A percentile compares a stretch with the other conserved stretches of the same genome.
Evolutionary conservation across 2,888 invertebrate species (phyloP).

Genomic region (Junonia oenone): DNA sequence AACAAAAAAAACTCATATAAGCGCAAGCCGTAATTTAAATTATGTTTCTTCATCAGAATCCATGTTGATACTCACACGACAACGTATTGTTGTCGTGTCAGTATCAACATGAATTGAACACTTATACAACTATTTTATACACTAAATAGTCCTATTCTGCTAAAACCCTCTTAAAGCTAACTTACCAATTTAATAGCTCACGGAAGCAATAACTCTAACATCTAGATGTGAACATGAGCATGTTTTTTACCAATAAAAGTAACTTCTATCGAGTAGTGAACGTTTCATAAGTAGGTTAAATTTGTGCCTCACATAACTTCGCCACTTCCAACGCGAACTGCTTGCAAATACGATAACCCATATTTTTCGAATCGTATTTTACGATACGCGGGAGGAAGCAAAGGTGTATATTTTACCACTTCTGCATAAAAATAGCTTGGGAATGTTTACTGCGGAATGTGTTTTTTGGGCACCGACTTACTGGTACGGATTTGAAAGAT

Average conservation of each 20-base stretch:
- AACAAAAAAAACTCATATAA: too few species aligned
- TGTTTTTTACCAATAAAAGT: neutral
- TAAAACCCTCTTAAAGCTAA: too few species aligned
- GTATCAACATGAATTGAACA: too few species aligned
- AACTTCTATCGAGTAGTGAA: neutral
- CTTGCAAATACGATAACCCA: constrained; percentile 17
- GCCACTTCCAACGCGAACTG: constrained; percentile 14
- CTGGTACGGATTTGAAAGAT: neutral
- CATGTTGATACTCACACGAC: too few species aligned
- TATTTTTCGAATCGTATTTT: constrained; percentile 20
- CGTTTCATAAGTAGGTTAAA: neutral
- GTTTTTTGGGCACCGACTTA: neutral
- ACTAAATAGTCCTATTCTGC: too few species aligned
- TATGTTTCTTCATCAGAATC: too few species aligned
- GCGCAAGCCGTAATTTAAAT: too few species aligned
- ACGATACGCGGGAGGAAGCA: constrained; percentile 15
- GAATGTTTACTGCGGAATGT: neutral
- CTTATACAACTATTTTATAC: too few species aligned
- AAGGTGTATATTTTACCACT: constrained; percentile 17
- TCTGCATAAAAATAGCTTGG: constrained; percentile 9
- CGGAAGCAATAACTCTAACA: too few species aligned
- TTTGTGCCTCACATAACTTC: constrained; percentile 2
- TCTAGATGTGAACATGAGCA: too few species aligned
- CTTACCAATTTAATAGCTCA: too few species aligned
- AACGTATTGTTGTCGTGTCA: too few species aligned